Conservation (phyloP, 2,888 invertebrate genomes). For the Rotaria socialis region DNA sequence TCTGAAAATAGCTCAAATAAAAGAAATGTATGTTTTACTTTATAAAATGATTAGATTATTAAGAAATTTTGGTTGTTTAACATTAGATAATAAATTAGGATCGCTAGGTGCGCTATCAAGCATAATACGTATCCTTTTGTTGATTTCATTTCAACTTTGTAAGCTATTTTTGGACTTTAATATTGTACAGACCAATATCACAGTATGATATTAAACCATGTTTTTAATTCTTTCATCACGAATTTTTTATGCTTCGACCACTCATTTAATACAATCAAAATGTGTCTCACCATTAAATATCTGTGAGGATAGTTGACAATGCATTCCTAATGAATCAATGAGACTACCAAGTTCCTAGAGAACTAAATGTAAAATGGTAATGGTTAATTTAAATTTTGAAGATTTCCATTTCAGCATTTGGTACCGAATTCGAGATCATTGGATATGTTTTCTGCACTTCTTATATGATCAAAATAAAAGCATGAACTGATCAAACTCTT, state of each 20-base stretch:
- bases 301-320: neutral
- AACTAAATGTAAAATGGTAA: neutral
- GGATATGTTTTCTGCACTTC: too few species aligned
- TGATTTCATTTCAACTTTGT: conserved; percentile 8
- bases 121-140: conserved; percentile 13
- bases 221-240: neutral
- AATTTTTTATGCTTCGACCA: conserved; percentile 18
- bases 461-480: too few species aligned
- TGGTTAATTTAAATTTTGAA: too few species aligned
- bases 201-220: conserved; percentile 7
- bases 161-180: neutral
- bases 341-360: neutral
- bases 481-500: too few species aligned
- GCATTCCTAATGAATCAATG: conserved; percentile 5
- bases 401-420: too few species aligned
- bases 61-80: neutral
- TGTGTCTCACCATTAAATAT: neutral
- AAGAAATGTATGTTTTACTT: neutral
- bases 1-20: neutral
- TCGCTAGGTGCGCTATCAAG: conserved; percentile 17
- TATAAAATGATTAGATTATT: neutral
- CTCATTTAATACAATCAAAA: neutral
- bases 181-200: conserved; percentile 13
- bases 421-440: too few species aligned
- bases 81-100: neutral